Conservation (phyloP, 2,113 vertebrate genomes). For the Myodes glareolus region DNA sequence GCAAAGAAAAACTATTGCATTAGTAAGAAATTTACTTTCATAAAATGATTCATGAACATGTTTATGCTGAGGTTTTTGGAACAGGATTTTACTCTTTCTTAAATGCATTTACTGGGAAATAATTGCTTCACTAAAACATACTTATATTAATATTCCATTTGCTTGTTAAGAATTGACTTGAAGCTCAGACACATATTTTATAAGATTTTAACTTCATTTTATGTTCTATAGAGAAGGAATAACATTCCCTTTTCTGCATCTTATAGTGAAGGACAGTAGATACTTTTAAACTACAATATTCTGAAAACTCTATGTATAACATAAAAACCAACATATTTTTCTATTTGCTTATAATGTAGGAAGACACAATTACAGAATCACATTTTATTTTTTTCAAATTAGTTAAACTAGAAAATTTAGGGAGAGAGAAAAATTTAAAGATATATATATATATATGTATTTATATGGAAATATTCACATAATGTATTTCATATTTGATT, state of each 20-base stretch:
- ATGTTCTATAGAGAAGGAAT: neutral
- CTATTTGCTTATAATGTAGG: neutral
- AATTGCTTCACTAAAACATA: conserved; percentile 23
- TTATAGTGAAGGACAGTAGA: fast-evolving
- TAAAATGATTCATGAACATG: conserved; percentile 59
- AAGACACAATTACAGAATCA: neutral
- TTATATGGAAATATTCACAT: neutral
- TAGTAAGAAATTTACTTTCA: conserved; percentile 57
- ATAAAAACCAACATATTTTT: neutral
- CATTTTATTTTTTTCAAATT: neutral
- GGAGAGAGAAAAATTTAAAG: neutral
- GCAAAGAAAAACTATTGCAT: conserved; percentile 48
- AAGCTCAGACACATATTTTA: conserved; percentile 29
- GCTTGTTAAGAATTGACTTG: conserved; percentile 49
- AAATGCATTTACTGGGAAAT: conserved; percentile 42
- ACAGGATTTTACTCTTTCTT: conserved; percentile 54
- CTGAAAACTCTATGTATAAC: neutral
- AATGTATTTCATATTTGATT: neutral
- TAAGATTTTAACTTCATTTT: neutral
- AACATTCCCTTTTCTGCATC: neutral
- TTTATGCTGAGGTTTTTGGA: conserved; percentile 21
- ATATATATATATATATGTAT: neutral
- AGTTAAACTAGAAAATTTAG: neutral
- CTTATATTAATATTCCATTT: conserved; percentile 53
- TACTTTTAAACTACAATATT: neutral